phyloP scores from a whole-genome alignment of 2,888 invertebrate genomes.

The Gastrophysa polygoni region DNA sequence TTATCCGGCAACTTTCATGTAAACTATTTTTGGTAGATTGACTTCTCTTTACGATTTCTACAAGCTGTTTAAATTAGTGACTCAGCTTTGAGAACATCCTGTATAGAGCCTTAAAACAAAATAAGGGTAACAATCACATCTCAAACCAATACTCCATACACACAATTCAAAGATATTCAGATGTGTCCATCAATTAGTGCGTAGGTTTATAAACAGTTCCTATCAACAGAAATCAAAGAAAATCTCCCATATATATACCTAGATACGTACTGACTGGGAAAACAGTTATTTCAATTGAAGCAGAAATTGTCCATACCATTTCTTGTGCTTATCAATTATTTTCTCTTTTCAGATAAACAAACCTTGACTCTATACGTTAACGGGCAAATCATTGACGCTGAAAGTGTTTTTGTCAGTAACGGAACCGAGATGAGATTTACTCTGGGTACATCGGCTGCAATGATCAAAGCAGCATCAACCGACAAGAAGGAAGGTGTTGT shows the following conservation, averaged over 20 bases:
- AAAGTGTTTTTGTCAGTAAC: conserved; percentile 83
- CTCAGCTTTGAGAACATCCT: too few species aligned
- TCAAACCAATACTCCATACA: too few species aligned
- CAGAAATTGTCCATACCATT: neutral
- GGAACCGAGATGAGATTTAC: conserved; percentile 85
- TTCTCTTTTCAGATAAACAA: conserved; percentile 69
- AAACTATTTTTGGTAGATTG: too few species aligned
- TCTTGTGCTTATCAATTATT: neutral
- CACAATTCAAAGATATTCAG: too few species aligned
- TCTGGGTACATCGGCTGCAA: conserved; percentile 60
- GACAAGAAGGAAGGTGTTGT: conserved; percentile 58
- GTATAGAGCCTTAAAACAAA: too few species aligned
- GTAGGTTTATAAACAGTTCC: too few species aligned
- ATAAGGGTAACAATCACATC: too few species aligned
- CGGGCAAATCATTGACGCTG: conserved; percentile 70
- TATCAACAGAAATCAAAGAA: too few species aligned
- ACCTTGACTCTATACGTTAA: conserved; percentile 79
- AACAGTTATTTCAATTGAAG: neutral
- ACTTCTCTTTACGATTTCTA: too few species aligned
- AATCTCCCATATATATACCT: neutral
- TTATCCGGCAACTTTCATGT: too few species aligned
- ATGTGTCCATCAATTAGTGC: too few species aligned
- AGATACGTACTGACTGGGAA: neutral
- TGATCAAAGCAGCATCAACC: conserved; percentile 60
- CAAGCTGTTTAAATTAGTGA: too few species aligned